Evolutionary conservation across 2,113 vertebrate genomes (phyloP).

Genomic region (Brienomyrus brachyistius): DNA sequence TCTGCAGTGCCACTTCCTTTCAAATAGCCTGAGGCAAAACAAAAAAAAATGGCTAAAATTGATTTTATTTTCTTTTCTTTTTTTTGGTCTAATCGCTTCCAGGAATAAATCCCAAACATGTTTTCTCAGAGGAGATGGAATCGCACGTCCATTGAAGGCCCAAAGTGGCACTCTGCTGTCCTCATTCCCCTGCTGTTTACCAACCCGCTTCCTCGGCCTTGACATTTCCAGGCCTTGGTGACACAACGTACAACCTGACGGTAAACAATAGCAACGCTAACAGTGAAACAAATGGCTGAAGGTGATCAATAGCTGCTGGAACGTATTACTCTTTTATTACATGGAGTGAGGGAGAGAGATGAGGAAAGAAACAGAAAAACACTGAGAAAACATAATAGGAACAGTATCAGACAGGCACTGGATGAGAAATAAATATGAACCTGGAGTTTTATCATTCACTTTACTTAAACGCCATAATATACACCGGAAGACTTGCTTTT

Average conservation of each 20-base stretch:
- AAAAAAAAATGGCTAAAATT: neutral
- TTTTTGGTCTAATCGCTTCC: neutral
- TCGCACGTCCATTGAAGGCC: neutral
- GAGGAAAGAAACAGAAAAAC: neutral
- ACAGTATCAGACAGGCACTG: neutral
- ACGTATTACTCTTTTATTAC: neutral
- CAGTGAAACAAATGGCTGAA: neutral
- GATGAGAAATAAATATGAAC: neutral
- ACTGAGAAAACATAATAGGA: neutral
- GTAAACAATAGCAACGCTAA: neutral
- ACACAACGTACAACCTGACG: no score
- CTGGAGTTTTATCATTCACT: neutral
- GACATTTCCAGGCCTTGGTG: slow-evolving; percentile 2
- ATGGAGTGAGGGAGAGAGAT: neutral
- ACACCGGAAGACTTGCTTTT: neutral
- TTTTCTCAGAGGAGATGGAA: neutral
- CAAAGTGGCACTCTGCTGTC: no score
- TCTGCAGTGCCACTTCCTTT: neutral
- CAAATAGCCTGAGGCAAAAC: neutral
- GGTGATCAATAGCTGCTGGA: neutral
- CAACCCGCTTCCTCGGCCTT: neutral
- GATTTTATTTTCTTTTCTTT: neutral
- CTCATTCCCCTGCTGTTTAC: neutral
- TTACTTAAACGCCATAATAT: neutral
- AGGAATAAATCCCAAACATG: neutral